phyloP scores from a whole-genome alignment of 92 coral and sea anemone species.

The Phymanthus crucifer region DNA sequence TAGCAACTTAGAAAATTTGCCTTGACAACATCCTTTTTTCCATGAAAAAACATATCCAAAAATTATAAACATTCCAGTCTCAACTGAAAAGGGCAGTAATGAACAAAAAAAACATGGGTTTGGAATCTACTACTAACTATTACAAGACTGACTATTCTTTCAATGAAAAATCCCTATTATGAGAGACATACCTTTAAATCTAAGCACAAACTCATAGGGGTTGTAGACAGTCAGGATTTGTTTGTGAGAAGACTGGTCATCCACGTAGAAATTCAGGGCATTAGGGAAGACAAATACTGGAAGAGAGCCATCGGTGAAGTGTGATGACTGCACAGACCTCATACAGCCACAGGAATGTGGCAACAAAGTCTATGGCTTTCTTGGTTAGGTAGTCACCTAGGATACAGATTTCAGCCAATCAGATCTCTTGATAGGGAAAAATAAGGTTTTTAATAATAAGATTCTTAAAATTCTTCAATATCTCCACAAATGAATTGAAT shows the following conservation, averaged over 20 bases:
- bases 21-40: too few species aligned
- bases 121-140: background rate
- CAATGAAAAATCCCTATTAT: background rate
- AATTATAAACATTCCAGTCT: too few species aligned
- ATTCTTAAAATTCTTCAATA: background rate
- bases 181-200: constrained; percentile 77
- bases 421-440: background rate
- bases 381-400: background rate
- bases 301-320: constrained; percentile 96
- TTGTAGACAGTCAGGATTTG: constrained; percentile 96
- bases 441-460: background rate
- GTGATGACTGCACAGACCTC: constrained; percentile 96
- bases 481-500: background rate
- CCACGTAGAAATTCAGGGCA: constrained; percentile 83
- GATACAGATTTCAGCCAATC: background rate
- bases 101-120: too few species aligned
- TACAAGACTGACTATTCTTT: too few species aligned
- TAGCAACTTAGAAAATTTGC: too few species aligned
- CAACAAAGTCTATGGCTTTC: constrained; percentile 4
- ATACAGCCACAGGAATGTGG: constrained; percentile 62
- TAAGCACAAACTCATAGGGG: constrained; percentile 91
- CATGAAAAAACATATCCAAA: too few species aligned
- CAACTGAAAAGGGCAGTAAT: too few species aligned
- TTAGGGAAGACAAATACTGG: constrained; percentile 98
- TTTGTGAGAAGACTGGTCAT: constrained; percentile 92